Evolutionary conservation across 2,113 vertebrate genomes (phyloP).

Genomic region (Piaya cayana): DNA sequence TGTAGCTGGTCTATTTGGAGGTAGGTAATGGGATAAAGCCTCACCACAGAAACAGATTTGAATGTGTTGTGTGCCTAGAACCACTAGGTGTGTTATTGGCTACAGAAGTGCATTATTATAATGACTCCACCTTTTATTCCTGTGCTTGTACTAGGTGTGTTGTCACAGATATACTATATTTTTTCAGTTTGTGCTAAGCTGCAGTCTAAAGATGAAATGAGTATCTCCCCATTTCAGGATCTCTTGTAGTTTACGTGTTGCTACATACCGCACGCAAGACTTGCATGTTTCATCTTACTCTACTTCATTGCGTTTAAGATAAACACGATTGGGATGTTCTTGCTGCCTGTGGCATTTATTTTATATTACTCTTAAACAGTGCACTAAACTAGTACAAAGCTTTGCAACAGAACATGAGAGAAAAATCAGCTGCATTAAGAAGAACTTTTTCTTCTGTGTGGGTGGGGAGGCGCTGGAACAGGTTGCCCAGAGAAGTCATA

Average conservation of each 20-base stretch:
- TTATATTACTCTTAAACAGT: background rate
- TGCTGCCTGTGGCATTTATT: background rate
- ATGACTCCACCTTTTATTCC: background rate
- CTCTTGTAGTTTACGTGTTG: background rate
- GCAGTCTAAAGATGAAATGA: constrained; percentile 15
- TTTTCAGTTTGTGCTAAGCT: background rate
- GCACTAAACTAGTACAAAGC: background rate
- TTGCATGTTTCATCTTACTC: background rate
- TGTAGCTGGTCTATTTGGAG: constrained; percentile 88
- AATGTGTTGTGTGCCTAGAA: background rate
- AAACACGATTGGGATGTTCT: background rate
- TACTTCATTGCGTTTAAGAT: background rate
- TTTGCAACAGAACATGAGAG: background rate
- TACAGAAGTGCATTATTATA: background rate
- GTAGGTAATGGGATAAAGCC: constrained; percentile 72
- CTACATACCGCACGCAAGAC: background rate
- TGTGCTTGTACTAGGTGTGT: background rate
- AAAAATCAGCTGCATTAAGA: background rate
- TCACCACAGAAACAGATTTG: background rate
- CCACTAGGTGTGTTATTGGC: background rate
- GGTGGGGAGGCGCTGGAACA: too few species aligned
- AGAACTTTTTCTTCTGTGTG: too few species aligned
- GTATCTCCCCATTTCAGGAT: constrained; percentile 56
- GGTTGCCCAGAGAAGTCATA: too few species aligned
- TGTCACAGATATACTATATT: background rate